phyloP scores from a whole-genome alignment of 1,140 invertebrate species.

The Dreissena rostriformis region DNA sequence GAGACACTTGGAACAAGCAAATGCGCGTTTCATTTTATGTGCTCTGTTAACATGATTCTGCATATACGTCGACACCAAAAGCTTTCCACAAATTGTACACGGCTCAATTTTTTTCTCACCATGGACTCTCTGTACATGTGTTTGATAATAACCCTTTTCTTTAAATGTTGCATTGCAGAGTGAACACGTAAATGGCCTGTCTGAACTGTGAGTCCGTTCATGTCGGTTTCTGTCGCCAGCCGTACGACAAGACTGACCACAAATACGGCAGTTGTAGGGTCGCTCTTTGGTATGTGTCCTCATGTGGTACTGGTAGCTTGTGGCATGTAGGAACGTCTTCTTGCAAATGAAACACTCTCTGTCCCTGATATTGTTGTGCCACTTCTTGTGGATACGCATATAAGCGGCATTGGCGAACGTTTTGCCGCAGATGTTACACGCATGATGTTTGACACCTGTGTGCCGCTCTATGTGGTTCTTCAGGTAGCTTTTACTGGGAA shows the following conservation, averaged over 20 bases:
- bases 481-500: slow-evolving; percentile 5
- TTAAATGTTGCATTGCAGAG: slow-evolving; percentile 13
- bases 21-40: neutral
- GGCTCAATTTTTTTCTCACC: neutral
- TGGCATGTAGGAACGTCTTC: slow-evolving; percentile 12
- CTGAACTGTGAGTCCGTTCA: slow-evolving; percentile 3
- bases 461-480: neutral
- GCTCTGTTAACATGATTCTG: slow-evolving; percentile 1
- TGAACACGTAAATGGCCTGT: neutral
- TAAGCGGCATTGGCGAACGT: slow-evolving; percentile 20
- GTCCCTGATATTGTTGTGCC: slow-evolving; percentile 32
- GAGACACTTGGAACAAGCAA: neutral
- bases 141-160: neutral
- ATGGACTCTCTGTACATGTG: slow-evolving; percentile 17
- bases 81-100: slow-evolving; percentile 21
- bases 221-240: slow-evolving; percentile 22
- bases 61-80: neutral
- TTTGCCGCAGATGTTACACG: slow-evolving; percentile 27
- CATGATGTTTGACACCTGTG: neutral
- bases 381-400: slow-evolving; percentile 8
- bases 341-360: slow-evolving; percentile 24
- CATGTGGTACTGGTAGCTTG: slow-evolving; percentile 30
- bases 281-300: slow-evolving; percentile 18
- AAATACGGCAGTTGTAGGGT: neutral
- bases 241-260: neutral